phyloP scores from a whole-genome alignment of 2,113 vertebrate genomes.

The Crotalus viridis region DNA sequence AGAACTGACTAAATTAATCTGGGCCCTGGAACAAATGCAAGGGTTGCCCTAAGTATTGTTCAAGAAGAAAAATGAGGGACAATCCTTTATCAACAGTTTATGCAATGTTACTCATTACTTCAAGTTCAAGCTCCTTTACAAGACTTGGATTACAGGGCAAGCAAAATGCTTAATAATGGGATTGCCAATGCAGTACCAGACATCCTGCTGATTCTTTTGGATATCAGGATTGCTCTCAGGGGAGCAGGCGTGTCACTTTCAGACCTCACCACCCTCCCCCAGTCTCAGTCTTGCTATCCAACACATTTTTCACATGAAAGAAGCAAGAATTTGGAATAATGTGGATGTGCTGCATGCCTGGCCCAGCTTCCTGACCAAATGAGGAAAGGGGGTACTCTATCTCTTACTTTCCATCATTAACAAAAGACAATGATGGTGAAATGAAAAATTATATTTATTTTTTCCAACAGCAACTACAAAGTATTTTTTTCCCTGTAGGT shows the following conservation, averaged over 20 bases:
- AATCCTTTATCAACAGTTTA: too few species aligned
- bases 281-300: not conserved
- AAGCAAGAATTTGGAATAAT: not conserved
- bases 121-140: too few species aligned
- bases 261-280: not conserved
- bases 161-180: too few species aligned
- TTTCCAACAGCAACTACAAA: not conserved
- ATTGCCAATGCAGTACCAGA: too few species aligned
- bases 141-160: not conserved
- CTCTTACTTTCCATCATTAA: not conserved
- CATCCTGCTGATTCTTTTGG: too few species aligned
- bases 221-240: too few species aligned
- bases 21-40: not conserved
- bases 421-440: not conserved
- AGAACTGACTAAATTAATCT: not conserved
- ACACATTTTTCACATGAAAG: not conserved
- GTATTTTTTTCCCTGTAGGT: not conserved
- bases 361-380: not conserved
- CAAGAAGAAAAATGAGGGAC: not conserved
- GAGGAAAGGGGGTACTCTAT: not conserved
- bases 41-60: not conserved
- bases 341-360: too few species aligned
- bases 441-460: not conserved
- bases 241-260: not conserved
- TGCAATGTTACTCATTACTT: too few species aligned